Evolutionary conservation across 1,140 invertebrate species (phyloP).

Genomic region (Leptopilina clavipes): DNA sequence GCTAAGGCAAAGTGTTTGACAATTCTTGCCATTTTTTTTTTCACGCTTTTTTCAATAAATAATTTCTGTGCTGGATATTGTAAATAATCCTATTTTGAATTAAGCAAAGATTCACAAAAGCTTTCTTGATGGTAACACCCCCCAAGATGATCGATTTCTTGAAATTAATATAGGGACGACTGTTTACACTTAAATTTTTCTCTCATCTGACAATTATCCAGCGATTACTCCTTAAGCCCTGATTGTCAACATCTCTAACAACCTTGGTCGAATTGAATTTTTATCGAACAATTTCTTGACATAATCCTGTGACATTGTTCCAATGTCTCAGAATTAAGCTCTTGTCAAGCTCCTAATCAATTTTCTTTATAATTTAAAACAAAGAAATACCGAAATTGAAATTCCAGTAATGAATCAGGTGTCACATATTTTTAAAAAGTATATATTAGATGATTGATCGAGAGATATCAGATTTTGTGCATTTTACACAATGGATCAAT

Average conservation of each 20-base stretch:
- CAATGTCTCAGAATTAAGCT: too few relatives aligned
- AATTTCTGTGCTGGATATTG: constrained; percentile 48
- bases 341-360: too few relatives aligned
- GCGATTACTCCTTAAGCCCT: constrained; percentile 56
- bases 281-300: constrained; percentile 31
- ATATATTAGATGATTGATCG: constrained; percentile 13
- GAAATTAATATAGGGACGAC: constrained; percentile 64
- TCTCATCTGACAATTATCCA: constrained; percentile 59
- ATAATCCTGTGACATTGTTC: not conserved
- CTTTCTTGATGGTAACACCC: constrained; percentile 42
- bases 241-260: constrained; percentile 52
- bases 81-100: constrained; percentile 58
- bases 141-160: constrained; percentile 51
- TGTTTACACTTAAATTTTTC: constrained; percentile 67
- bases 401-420: too few relatives aligned
- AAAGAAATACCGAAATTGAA: too few relatives aligned
- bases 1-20: not conserved
- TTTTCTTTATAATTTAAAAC: too few relatives aligned
- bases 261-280: constrained; percentile 28
- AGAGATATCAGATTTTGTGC: constrained; percentile 7
- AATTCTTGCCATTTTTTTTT: not conserved
- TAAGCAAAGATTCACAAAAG: constrained; percentile 54
- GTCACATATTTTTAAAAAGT: not conserved
- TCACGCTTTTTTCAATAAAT: not conserved
- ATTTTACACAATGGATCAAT: constrained; percentile 21